A percentile compares a stretch with the other conserved stretches of the same genome.
phyloP scores from a whole-genome alignment of 2,888 invertebrate genomes.

The Stomorhina lunata region DNA sequence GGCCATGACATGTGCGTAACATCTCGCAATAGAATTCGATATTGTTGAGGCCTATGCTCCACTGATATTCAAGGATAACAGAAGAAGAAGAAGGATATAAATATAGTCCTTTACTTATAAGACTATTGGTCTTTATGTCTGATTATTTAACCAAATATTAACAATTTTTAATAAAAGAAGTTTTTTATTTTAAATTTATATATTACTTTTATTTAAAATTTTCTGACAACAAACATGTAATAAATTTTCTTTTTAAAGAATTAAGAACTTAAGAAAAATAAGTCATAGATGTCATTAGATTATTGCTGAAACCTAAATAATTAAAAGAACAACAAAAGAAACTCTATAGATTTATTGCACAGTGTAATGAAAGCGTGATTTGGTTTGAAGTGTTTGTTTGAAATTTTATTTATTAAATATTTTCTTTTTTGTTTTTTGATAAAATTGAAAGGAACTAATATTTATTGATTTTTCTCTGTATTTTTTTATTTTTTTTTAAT shows the following conservation, averaged over 20 bases:
- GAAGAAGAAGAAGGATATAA: no score
- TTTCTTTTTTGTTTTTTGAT: neutral
- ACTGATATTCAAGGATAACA: no score
- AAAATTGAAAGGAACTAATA: slow-evolving; percentile 51
- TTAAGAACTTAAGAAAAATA: slow-evolving; percentile 36
- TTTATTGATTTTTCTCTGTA: slow-evolving; percentile 14
- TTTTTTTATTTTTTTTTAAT: neutral
- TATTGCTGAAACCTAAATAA: slow-evolving; percentile 41
- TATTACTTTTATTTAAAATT: slow-evolving; percentile 45
- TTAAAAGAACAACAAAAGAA: neutral
- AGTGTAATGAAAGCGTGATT: slow-evolving; percentile 49
- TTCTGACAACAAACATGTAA: slow-evolving; percentile 52
- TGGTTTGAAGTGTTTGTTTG: slow-evolving; percentile 9
- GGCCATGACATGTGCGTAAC: no score
- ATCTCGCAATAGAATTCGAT: no score
- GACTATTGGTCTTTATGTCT: neutral
- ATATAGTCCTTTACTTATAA: no score
- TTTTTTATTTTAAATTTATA: neutral
- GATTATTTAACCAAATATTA: neutral
- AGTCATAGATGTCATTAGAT: neutral
- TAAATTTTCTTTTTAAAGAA: slow-evolving; percentile 2
- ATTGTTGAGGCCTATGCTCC: no score
- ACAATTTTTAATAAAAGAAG: neutral
- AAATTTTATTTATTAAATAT: neutral
- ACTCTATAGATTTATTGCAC: slow-evolving; percentile 21